A percentile compares a stretch with the other conserved stretches of the same genome.
Evolutionary conservation across 2,888 invertebrate genomes (phyloP).

Genomic region (Actias luna): DNA sequence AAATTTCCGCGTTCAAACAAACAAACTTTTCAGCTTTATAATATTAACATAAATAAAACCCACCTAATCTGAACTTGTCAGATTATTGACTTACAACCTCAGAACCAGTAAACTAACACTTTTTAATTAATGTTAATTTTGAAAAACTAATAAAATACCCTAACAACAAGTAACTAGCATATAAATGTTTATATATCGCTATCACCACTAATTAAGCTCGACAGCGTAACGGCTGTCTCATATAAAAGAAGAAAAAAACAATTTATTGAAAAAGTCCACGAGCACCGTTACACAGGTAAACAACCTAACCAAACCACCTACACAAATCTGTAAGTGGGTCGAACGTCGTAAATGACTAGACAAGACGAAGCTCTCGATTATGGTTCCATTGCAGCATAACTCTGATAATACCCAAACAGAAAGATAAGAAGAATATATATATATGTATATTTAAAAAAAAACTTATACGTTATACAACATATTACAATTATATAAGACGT

Average conservation of each 20-base stretch:
- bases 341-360: slow-evolving; percentile 10
- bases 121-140: no score
- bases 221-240: background rate
- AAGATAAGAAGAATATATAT: background rate
- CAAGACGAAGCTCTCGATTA: background rate
- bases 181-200: slow-evolving; percentile 1
- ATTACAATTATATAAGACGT: background rate
- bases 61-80: no score
- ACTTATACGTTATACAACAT: background rate
- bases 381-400: background rate
- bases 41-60: no score
- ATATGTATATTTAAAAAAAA: background rate
- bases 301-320: slow-evolving; percentile 10
- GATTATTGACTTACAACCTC: no score
- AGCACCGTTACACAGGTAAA: slow-evolving; percentile 10
- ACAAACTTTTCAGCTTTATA: no score
- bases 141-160: no score
- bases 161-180: background rate
- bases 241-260: slow-evolving; percentile 3
- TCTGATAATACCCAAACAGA: background rate
- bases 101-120: no score
- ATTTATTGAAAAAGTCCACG: slow-evolving; percentile 8
- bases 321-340: slow-evolving; percentile 13
- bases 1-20: no score
- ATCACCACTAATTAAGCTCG: slow-evolving; percentile 1